A percentile compares a stretch with the other conserved stretches of the same genome.
Conservation (phyloP, 2,888 invertebrate species). For the Epirrita christyi region DNA sequence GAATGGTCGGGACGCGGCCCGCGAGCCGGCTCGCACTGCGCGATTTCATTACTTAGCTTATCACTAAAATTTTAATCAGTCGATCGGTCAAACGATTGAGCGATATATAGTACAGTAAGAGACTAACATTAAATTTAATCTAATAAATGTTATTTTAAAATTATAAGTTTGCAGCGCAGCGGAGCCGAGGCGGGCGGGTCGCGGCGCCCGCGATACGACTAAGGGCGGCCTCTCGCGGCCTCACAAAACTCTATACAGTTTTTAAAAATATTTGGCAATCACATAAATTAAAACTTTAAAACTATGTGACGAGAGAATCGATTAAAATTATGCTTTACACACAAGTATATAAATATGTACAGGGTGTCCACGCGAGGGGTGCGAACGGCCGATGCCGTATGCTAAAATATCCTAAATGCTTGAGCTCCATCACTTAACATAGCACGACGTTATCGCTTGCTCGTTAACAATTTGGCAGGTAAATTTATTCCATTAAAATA, state of each 20-base stretch:
- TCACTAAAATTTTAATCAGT: slow-evolving; percentile 85
- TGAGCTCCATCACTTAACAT: slow-evolving; percentile 76
- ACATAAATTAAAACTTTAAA: slow-evolving; percentile 83
- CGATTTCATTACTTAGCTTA: slow-evolving; percentile 79
- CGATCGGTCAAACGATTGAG: slow-evolving; percentile 85
- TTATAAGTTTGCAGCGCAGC: slow-evolving; percentile 76
- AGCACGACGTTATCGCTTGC: slow-evolving; percentile 71
- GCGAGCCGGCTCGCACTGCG: slow-evolving; percentile 43
- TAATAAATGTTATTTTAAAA: slow-evolving; percentile 83
- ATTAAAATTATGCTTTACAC: slow-evolving; percentile 84
- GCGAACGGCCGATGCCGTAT: slow-evolving; percentile 51
- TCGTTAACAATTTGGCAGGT: slow-evolving; percentile 82
- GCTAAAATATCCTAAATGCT: slow-evolving; percentile 75
- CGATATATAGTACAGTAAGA: slow-evolving; percentile 84
- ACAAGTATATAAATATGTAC: slow-evolving; percentile 76
- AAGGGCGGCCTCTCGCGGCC: slow-evolving; percentile 57
- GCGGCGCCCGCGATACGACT: slow-evolving; percentile 56
- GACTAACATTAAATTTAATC: slow-evolving; percentile 85
- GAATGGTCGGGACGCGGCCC: slow-evolving; percentile 44
- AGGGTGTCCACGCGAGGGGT: slow-evolving; percentile 69
- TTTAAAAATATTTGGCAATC: slow-evolving; percentile 83
- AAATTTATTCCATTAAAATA: slow-evolving; percentile 78
- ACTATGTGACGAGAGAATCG: slow-evolving; percentile 83
- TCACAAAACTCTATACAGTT: slow-evolving; percentile 74
- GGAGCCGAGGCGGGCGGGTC: slow-evolving; percentile 55